phyloP scores from a whole-genome alignment of 2,797 vertebrate genomes.

The Telmatherina bonti region DNA sequence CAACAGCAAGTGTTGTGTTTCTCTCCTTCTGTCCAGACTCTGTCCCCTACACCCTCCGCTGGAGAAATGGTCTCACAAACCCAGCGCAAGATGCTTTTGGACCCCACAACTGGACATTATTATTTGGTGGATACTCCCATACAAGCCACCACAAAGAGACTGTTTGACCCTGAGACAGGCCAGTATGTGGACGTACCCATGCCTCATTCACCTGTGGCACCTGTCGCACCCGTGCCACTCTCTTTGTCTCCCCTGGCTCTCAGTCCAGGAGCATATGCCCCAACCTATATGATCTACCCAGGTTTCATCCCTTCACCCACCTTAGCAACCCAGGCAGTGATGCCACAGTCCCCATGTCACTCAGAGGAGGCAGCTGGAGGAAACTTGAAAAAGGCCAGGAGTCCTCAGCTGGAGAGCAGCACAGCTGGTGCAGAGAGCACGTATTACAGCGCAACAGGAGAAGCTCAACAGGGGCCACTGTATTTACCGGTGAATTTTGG shows the following conservation, averaged over 20 bases:
- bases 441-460: constrained; percentile 88
- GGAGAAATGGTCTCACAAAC: constrained; percentile 81
- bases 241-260: constrained; percentile 87
- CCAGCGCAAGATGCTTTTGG: constrained; percentile 94
- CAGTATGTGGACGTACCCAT: constrained; percentile 94
- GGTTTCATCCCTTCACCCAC: constrained; percentile 79
- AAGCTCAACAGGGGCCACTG: constrained; percentile 53
- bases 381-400: constrained; percentile 56
- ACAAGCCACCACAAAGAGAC: constrained; percentile 86
- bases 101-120: constrained; percentile 94
- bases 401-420: constrained; percentile 41
- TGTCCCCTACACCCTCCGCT: constrained; percentile 66
- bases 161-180: constrained; percentile 94
- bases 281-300: constrained; percentile 93
- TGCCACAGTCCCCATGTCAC: constrained; percentile 57
- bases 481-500: constrained; percentile 61
- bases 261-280: constrained; percentile 82
- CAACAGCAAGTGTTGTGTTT: constrained; percentile 82
- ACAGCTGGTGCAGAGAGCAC: constrained; percentile 76
- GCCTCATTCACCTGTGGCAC: constrained; percentile 81
- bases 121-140: constrained; percentile 94
- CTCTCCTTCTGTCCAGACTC: constrained; percentile 73
- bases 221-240: constrained; percentile 85
- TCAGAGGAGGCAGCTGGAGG: constrained; percentile 48
- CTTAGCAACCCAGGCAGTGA: constrained; percentile 59